These are phyloP conservation scores for Osmoderma eremita DNA, from an alignment of 2,888 invertebrate species.

Conservation along the genomic window DNA sequence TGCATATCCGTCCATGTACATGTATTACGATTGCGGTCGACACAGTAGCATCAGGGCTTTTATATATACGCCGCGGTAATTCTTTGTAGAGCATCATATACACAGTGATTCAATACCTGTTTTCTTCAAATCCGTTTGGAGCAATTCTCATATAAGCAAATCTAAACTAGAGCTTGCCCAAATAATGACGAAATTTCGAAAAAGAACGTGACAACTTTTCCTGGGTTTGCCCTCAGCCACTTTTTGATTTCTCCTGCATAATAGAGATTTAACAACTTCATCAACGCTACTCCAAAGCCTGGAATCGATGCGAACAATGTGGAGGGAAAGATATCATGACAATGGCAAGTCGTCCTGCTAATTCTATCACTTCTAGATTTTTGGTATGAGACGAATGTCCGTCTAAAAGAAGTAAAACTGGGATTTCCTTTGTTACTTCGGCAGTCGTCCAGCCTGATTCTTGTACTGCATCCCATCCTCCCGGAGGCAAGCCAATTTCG, in stretches of 20 bases:
- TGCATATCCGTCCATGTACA: background rate
- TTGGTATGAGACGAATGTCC: slow-evolving; percentile 16
- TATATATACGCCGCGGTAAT: too few species aligned
- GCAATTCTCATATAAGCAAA: too few species aligned
- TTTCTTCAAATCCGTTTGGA: too few species aligned
- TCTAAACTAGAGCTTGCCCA: too few species aligned
- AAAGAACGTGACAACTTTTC: background rate
- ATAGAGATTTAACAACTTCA: background rate
- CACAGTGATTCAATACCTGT: too few species aligned
- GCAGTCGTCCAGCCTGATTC: slow-evolving; percentile 55
- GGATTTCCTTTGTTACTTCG: slow-evolving; percentile 47
- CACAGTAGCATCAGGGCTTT: slow-evolving; percentile 8
- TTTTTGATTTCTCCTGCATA: slow-evolving; percentile 6
- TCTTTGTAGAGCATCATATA: too few species aligned
- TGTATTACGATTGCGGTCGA: slow-evolving; percentile 1
- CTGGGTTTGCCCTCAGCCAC: slow-evolving; percentile 14
- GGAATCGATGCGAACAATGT: slow-evolving; percentile 6
- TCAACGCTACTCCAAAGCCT: slow-evolving; percentile 14
- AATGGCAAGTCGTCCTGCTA: background rate
- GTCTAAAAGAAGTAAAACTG: slow-evolving; percentile 19
- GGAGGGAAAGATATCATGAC: slow-evolving; percentile 20
- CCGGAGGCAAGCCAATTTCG: slow-evolving; percentile 49
- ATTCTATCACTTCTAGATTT: slow-evolving; percentile 10
- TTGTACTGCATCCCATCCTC: slow-evolving; percentile 50
- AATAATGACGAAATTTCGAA: background rate